Evolutionary conservation across 2,888 invertebrate species (phyloP), one percentile per base, ranked within the genome.

Genomic region (Sphecodes monilicornis): DNA sequence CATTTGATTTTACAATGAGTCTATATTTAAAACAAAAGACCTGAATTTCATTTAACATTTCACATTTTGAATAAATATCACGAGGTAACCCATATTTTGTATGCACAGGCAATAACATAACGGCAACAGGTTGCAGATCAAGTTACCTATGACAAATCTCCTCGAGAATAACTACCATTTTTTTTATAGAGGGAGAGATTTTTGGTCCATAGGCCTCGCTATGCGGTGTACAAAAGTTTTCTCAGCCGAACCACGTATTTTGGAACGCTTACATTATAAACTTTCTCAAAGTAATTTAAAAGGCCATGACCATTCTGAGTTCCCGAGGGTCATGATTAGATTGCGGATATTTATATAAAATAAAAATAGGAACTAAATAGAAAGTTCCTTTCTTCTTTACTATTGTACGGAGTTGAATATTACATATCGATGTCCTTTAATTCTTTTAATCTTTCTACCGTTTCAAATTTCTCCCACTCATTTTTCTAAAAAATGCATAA

Each of bases 21-120:
- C 6, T 54, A 54, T 8, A n/a, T 54, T 54, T 54, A n/a, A 29
- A 54, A n/a, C n/a, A 41, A 41, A 50, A 13, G 29, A 39, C 13
- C 6, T 6, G 64, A 54, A 54, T 39, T 68, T 66, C 4, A 50
- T 66, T 39, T 54, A 54, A 3, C 36, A 50, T 66, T 46, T 73
- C n/a, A 18, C 29, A 74, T 8, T 22, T n/a, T 22, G 16, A 39
- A 16, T 13, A 11, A 36, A 76, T 76, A 39, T 81, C n/a, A 69
- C 29, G n/a, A 46, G 41, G 43, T 57, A 60, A 60, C n/a, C 46
- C n/a, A 36, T 66, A 75, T 36, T 75, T 66, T 22, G n/a, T 66
- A 60, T 60, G 39, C 74, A 74, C 73, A 18, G 18, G 54, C 26
- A 57, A 41, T 41, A 57, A 57, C 39, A 29, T 29, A 41, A 73